Evolutionary conservation across 1,140 invertebrate species (phyloP).

Genomic region (Trichomalopsis sarcophagae): DNA sequence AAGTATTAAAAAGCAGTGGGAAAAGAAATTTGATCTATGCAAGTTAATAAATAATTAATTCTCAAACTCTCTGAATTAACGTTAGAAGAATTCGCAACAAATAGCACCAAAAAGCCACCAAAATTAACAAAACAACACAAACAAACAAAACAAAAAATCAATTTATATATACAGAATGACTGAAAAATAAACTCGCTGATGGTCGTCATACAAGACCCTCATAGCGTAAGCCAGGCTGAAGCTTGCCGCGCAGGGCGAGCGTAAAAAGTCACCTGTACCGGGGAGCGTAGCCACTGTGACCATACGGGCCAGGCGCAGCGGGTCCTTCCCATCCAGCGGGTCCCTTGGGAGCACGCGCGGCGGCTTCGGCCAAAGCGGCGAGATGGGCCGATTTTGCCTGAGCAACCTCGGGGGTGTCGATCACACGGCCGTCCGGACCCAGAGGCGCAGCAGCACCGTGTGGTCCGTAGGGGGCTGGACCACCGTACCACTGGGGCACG

Average conservation of each 20-base stretch:
- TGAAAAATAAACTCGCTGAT: not conserved
- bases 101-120: too few relatives aligned
- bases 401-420: conserved; percentile 80
- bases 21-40: too few relatives aligned
- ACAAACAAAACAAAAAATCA: not conserved
- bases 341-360: conserved; percentile 73
- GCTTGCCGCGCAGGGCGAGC: not conserved
- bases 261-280: conserved; percentile 65
- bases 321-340: conserved; percentile 60
- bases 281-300: conserved; percentile 60
- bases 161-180: too few relatives aligned
- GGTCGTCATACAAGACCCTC: conserved; percentile 1
- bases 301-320: conserved; percentile 57
- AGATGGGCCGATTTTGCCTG: conserved; percentile 78
- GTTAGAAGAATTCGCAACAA: too few relatives aligned
- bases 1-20: too few relatives aligned
- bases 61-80: too few relatives aligned
- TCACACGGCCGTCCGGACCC: conserved; percentile 78
- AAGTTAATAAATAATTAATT: too few relatives aligned
- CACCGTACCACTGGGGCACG: conserved; percentile 68
- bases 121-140: too few relatives aligned
- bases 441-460: conserved; percentile 73
- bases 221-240: not conserved
- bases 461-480: conserved; percentile 56
- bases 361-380: conserved; percentile 75